Conservation (phyloP, 2,113 vertebrate genomes). For the Salvator merianae region DNA sequence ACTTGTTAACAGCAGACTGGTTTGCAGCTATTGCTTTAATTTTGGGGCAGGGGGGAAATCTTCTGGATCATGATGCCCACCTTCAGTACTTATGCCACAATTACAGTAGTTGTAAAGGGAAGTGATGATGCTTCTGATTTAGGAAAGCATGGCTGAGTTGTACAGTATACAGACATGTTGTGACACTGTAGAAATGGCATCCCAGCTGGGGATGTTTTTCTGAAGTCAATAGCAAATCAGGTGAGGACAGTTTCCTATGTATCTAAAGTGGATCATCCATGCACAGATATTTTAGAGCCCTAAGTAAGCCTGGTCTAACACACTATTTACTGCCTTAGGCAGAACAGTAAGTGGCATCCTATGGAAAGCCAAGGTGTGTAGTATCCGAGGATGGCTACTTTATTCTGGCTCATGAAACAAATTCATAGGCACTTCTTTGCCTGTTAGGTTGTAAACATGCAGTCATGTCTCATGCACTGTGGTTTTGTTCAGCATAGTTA, state of each 20-base stretch:
- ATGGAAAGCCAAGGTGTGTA: too few species aligned
- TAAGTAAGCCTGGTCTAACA: too few species aligned
- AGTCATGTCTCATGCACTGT: too few species aligned
- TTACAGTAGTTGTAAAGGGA: neutral
- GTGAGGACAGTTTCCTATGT: conserved; percentile 26
- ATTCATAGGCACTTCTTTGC: too few species aligned
- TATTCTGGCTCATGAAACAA: too few species aligned
- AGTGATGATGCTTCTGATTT: rapidly evolving
- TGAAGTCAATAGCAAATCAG: conserved; percentile 13
- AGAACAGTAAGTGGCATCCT: too few species aligned
- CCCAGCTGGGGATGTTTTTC: neutral
- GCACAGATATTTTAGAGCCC: too few species aligned
- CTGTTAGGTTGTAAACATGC: too few species aligned
- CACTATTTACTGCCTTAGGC: too few species aligned
- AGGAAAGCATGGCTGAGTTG: neutral
- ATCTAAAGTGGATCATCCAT: neutral
- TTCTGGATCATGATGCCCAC: conserved; percentile 9
- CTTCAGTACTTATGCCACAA: neutral
- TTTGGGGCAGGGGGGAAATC: neutral
- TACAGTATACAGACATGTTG: neutral
- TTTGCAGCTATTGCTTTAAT: neutral
- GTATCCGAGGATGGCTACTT: too few species aligned
- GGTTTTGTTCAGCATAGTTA: too few species aligned
- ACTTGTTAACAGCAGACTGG: conserved; percentile 41
- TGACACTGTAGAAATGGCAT: rapidly evolving